Evolutionary conservation across 2,888 invertebrate genomes (phyloP), one percentile per base, ranked within the genome.

Genomic region (Aproaerema taeniolella): DNA sequence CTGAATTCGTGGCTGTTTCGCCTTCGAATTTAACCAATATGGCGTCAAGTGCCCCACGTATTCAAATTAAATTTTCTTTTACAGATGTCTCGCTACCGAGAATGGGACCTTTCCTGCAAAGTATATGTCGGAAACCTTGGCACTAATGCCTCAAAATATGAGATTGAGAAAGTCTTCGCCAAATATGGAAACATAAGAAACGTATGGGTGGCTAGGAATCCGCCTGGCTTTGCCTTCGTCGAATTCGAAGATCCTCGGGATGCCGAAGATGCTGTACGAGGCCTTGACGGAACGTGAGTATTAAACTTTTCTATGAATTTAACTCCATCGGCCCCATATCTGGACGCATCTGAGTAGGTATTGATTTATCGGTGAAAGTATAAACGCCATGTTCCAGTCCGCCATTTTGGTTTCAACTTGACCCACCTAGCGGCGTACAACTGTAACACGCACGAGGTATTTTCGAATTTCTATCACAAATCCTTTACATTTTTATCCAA

Each of bases 141-240:
- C 5, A 95, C 94, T 55, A 95, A 95, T 63, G 96, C 96, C 4
- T 94, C 95, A 9, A 95, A 95, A 76, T 93, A 94, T 67, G 96
- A 96, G 77, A 90, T 95, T 43, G 96, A 97, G 74, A 93, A 93
- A 61, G 91, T 94, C 7, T 97, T 97, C 74, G 89, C 91, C 42
- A 94, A 95, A 76, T 97, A 95, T 74, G 97, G 97, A 6, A 94
- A 93, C 29, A 88, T 97, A 49, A 89, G 94, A 56, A 97, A 95
- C 77, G 96, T 97, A 33, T 97, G 97, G 97, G 96, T 97, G 37
- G 97, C 97, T 0, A 88, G 96, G 60, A 96, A 97, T 68, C 97
- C 96, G 28, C 96, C 96, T 4, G 97, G 95, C 11, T 95, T 96
- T 79, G 95, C 95, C 0, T 96, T 96, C 75, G 94, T 95, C 2